Percentiles rank a stretch among this genome's conserved stretches.
Conservation (phyloP, 1,140 invertebrate genomes). For the Pantala flavescens region DNA sequence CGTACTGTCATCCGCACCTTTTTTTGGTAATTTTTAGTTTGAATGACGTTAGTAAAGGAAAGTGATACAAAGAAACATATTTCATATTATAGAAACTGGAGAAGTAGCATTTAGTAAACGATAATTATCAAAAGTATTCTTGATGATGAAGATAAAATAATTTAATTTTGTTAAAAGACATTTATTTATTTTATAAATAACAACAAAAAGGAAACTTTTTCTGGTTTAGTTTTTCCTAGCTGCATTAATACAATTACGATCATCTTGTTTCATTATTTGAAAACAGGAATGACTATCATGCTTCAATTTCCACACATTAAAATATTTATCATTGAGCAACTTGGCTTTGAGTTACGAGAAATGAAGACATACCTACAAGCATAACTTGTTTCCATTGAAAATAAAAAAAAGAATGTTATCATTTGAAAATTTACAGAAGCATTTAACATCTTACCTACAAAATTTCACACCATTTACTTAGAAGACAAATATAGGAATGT, state of each 20-base stretch:
- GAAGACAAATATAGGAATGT: background rate
- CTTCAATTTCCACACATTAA: background rate
- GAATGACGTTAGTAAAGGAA: too few species aligned
- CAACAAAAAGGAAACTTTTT: background rate
- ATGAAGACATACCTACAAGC: background rate
- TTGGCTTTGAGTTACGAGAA: background rate
- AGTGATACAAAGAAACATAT: too few species aligned
- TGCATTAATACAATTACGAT: background rate
- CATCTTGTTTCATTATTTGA: too few species aligned
- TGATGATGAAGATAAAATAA: background rate
- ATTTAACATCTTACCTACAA: background rate
- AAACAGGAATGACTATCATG: background rate
- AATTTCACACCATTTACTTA: background rate
- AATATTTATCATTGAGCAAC: background rate
- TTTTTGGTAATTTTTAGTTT: too few species aligned
- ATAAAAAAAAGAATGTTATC: background rate
- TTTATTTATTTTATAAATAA: background rate
- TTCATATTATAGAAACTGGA: too few species aligned
- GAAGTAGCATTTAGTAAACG: background rate
- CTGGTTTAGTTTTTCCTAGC: background rate
- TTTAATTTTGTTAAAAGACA: background rate
- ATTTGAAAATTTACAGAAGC: background rate
- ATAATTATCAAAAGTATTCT: background rate
- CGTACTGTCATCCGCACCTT: too few species aligned
- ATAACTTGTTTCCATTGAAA: too few species aligned